Conservation (phyloP, 2,113 vertebrate species). For the Cisticola juncidis region DNA sequence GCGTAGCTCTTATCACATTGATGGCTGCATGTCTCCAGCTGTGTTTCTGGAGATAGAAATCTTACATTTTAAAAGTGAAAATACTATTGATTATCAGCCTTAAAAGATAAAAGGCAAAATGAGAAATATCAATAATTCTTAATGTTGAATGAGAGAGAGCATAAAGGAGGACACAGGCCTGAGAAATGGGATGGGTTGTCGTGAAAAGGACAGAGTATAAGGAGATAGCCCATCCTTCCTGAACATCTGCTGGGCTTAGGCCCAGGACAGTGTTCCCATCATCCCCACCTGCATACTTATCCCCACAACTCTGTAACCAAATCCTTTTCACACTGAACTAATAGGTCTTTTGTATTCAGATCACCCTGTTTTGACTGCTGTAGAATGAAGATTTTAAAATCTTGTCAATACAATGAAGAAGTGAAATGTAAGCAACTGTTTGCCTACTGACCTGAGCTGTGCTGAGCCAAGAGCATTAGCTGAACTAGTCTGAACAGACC, state of each 20-base stretch:
- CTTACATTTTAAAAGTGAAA: neutral
- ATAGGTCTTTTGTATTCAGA: conserved; percentile 4
- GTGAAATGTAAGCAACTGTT: conserved; percentile 10
- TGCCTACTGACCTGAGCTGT: conserved; percentile 20
- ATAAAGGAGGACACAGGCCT: neutral
- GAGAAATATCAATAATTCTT: neutral
- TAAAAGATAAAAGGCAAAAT: neutral
- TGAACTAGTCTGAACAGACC: neutral
- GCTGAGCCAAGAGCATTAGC: neutral
- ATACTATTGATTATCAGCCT: neutral
- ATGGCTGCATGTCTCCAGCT: neutral
- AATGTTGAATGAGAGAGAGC: neutral
- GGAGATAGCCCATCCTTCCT: neutral
- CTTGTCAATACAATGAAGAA: conserved; percentile 21
- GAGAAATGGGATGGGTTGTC: neutral
- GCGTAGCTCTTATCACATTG: neutral
- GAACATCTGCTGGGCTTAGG: neutral
- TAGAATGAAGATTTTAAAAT: neutral
- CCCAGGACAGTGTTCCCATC: neutral
- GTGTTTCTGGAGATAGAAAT: neutral
- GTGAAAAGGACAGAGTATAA: neutral
- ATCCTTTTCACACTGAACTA: neutral
- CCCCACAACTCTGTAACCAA: neutral
- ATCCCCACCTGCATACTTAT: neutral
- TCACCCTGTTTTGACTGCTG: neutral